These are phyloP conservation scores for Bubo bubo DNA, from an alignment of 2,113 vertebrate genomes.

Conservation along the genomic window DNA sequence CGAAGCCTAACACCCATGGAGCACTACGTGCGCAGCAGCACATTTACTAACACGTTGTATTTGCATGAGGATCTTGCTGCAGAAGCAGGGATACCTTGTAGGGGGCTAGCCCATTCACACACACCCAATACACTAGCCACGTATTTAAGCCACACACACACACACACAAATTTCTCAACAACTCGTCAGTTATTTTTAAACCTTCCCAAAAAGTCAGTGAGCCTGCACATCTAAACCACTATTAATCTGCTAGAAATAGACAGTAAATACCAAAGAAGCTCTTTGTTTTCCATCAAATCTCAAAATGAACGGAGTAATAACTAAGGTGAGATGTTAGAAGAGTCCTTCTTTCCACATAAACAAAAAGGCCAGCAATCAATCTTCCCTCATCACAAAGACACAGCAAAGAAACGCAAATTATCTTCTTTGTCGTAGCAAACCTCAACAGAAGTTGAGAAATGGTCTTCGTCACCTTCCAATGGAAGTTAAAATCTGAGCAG, in stretches of 20 bases:
- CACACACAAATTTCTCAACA: background rate
- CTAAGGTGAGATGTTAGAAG: background rate
- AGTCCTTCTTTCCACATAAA: background rate
- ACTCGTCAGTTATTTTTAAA: background rate
- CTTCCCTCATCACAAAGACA: background rate
- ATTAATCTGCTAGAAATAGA: background rate
- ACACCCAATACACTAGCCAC: rapidly evolving
- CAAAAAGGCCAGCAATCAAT: background rate
- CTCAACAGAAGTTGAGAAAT: background rate
- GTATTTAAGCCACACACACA: too few species aligned
- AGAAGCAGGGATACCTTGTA: background rate
- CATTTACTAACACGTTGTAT: rapidly evolving
- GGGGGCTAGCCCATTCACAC: background rate
- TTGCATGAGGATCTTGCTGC: background rate
- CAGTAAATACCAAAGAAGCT: background rate
- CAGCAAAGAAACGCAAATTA: background rate
- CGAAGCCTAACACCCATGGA: rapidly evolving
- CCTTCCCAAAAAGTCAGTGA: background rate
- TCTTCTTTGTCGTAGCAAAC: background rate
- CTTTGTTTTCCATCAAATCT: background rate
- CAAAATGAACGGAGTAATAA: background rate
- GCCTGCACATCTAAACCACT: rapidly evolving
- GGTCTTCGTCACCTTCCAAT: background rate
- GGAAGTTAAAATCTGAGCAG: background rate
- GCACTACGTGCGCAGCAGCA: background rate